Evolutionary conservation across 2,888 invertebrate species (phyloP).

Genomic region (Lamproptera curius): DNA sequence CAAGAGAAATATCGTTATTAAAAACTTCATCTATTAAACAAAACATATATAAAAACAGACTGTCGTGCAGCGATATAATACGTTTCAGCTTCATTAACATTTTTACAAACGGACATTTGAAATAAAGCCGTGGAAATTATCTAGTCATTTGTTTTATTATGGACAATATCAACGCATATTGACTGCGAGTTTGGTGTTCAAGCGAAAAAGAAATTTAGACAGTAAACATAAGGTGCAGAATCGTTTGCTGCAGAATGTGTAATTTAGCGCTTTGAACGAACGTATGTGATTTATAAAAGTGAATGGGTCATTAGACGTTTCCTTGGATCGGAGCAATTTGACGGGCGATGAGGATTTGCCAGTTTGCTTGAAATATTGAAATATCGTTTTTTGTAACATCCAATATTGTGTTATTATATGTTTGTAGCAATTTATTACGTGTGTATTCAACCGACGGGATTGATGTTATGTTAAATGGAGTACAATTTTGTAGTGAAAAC

Average conservation of each 20-base stretch:
- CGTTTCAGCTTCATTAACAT: neutral
- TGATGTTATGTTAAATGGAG: too few species aligned
- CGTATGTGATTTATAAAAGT: constrained; percentile 21
- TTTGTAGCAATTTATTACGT: too few species aligned
- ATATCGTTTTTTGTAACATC: constrained; percentile 2
- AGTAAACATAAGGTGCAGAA: neutral
- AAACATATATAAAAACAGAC: too few species aligned
- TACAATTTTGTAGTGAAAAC: too few species aligned
- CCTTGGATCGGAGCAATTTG: constrained; percentile 19
- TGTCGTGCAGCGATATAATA: too few species aligned
- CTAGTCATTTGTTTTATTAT: constrained; percentile 15
- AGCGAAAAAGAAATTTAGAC: constrained; percentile 1
- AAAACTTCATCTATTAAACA: neutral
- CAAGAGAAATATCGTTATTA: constrained; percentile 40
- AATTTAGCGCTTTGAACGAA: constrained; percentile 14
- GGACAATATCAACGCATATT: constrained; percentile 7
- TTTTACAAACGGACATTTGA: neutral
- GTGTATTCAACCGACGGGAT: too few species aligned
- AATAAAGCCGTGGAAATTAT: constrained; percentile 5
- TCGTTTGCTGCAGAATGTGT: constrained; percentile 5
- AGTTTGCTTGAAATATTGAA: constrained; percentile 13
- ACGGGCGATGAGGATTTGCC: constrained; percentile 13
- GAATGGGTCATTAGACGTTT: constrained; percentile 21
- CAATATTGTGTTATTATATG: neutral
- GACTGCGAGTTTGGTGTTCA: neutral